phyloP scores from a whole-genome alignment of 2,797 vertebrate species.

The Amblyopsis hoosieri region DNA sequence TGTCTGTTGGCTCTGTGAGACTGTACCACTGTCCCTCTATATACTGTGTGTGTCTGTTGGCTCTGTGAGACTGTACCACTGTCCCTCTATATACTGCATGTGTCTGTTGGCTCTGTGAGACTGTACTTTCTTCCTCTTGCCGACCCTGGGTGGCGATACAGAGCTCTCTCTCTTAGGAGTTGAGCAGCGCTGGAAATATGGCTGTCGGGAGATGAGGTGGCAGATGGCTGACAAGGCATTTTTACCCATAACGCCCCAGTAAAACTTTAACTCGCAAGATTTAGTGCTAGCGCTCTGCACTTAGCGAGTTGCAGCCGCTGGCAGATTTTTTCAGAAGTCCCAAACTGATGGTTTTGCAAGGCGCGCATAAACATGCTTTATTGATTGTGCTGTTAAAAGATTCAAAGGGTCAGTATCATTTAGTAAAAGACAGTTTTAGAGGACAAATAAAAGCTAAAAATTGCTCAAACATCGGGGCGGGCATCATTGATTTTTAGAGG shows the following conservation, averaged over 20 bases:
- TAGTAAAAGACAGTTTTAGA: conserved; percentile 94
- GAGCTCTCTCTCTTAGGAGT: conserved; percentile 82
- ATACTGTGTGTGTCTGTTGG: too few species aligned
- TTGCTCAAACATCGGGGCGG: conserved; percentile 72
- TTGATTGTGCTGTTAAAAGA: conserved; percentile 98
- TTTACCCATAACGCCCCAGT: conserved; percentile 99
- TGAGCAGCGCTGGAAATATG: conserved; percentile 95
- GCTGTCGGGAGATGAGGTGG: conserved; percentile 95
- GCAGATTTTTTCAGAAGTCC: conserved; percentile 93
- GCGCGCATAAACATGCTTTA: conserved; percentile 98
- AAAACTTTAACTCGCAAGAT: conserved; percentile 99
- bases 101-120: too few species aligned
- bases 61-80: too few species aligned
- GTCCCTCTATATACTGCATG: too few species aligned
- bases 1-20: too few species aligned
- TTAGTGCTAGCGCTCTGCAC: conserved; percentile 93
- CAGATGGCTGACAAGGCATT: conserved; percentile 99
- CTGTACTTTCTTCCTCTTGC: conserved; percentile 49
- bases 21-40: too few species aligned
- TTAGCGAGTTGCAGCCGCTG: conserved; percentile 97
- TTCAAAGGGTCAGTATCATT: conserved; percentile 98
- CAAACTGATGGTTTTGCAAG: conserved; percentile 98
- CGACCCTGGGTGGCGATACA: conserved; percentile 87
- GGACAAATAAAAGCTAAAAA: conserved; percentile 85
- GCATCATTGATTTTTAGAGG: conserved; percentile 74